Evolutionary conservation across 2,797 vertebrate genomes (phyloP), one percentile per base, ranked within the genome.

Genomic region (Mus spretus): DNA sequence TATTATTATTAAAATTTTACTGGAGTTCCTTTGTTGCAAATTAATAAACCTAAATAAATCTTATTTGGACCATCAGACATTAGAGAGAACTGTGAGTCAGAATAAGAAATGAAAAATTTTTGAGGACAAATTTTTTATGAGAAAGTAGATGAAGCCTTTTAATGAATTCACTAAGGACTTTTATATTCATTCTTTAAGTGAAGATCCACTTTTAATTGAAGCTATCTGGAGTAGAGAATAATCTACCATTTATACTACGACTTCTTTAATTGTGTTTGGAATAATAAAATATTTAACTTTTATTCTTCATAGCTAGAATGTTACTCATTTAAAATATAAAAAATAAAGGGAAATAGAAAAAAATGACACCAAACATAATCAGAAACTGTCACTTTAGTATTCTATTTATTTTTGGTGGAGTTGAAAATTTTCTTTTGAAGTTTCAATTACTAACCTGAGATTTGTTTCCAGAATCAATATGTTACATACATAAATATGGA

Each of bases 1-100:
- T 98, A 98, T 98, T 98, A 98, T 98, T 98, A 98, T 98, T 98
- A 98, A 98, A 98, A 98, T 98, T 97, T 95, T 98, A 97, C 93
- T 97, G 93, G 95, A 98, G 97, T 82, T 93, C 96, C 97, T 98
- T 92, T 95, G 91, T 93, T 97, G 81, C 97, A 98, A 97, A 97
- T 95, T 98, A 98, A 98, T 98, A 98, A 70, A 95, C 94, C 86
- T 90, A 96, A 97, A 97, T 91, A 67, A 85, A 85, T 85, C 17
- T 98, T 98, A 98, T 98, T 98, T 98, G 95, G 94, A 98, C 93
- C 96, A 98, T 95, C 28, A 12, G 87, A 98, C 97, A 96, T 98
- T 98, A 98, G 86, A 96, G 97, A 97, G 75, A 93, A 96, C 94
- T 95, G 88, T 50, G 37, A 98, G 74, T 92, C 74, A 90, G 96